These are phyloP conservation scores for Echinometra lucunter DNA, from an alignment of 53 echinoderm and acorn worm species.

Conservation along the genomic window DNA sequence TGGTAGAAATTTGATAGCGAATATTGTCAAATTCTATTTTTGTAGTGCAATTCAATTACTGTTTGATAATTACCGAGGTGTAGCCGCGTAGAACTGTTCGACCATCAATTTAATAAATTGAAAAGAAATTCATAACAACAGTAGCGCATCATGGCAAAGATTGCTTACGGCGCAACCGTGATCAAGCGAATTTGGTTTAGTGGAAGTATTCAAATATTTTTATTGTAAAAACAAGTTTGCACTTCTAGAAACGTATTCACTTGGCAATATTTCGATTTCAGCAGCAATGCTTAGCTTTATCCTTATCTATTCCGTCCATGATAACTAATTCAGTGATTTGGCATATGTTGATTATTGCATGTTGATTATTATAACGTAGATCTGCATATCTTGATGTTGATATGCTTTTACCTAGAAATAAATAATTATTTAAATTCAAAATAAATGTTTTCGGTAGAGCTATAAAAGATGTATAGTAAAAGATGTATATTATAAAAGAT, in stretches of 20 bases:
- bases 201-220: not conserved
- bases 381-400: not conserved
- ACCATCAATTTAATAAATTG: not conserved
- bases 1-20: not conserved
- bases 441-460: not conserved
- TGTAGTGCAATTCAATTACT: not conserved
- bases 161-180: not conserved
- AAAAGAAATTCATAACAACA: not conserved
- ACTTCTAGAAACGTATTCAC: not conserved
- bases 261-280: not conserved
- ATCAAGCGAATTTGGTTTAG: too few species aligned
- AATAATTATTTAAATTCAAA: not conserved
- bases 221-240: not conserved
- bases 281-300: not conserved
- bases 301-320: conserved; percentile 12
- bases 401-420: not conserved
- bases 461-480: not conserved
- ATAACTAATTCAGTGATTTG: not conserved
- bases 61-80: not conserved
- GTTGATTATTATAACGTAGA: not conserved
- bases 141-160: not conserved
- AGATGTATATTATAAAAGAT: not conserved
- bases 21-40: not conserved
- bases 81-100: not conserved
- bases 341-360: not conserved